Evolutionary conservation across 2,113 vertebrate genomes (phyloP).

Genomic region (Puma concolor): DNA sequence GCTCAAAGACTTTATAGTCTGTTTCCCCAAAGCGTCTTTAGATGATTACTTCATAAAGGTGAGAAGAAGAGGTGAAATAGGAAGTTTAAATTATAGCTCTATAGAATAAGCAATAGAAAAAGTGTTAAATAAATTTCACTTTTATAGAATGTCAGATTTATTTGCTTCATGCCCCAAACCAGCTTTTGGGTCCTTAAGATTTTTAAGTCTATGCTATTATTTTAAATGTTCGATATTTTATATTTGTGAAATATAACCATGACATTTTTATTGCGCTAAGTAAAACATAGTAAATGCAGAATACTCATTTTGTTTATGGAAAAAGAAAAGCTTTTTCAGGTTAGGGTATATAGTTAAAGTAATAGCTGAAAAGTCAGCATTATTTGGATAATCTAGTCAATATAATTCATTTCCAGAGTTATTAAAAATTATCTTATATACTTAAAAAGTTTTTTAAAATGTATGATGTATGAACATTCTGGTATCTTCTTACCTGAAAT

Average conservation of each 20-base stretch:
- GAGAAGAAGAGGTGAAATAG: not conserved
- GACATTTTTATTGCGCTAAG: not conserved
- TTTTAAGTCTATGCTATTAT: not conserved
- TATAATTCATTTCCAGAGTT: not conserved
- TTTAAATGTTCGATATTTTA: slow-evolving; percentile 49
- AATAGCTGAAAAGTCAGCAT: not conserved
- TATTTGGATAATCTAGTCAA: not conserved
- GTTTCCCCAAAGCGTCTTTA: not conserved
- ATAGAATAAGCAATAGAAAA: not conserved
- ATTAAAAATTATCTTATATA: not conserved
- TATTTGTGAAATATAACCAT: not conserved
- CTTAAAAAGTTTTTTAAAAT: not conserved
- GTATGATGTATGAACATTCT: not conserved
- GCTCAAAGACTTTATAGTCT: not conserved
- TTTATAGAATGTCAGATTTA: slow-evolving; percentile 39
- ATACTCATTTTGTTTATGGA: not conserved
- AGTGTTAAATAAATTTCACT: slow-evolving; percentile 33
- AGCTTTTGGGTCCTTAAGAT: not conserved
- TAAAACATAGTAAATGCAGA: not conserved
- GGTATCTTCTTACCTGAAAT: not conserved
- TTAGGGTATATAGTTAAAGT: not conserved
- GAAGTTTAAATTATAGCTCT: slow-evolving; percentile 37
- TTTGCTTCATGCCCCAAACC: not conserved
- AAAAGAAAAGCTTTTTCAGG: not conserved
- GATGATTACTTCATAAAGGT: slow-evolving; percentile 47